Base-by-base conservation (phyloP, 2,888 invertebrate genomes). In the Lasioglossum morio region DNA sequence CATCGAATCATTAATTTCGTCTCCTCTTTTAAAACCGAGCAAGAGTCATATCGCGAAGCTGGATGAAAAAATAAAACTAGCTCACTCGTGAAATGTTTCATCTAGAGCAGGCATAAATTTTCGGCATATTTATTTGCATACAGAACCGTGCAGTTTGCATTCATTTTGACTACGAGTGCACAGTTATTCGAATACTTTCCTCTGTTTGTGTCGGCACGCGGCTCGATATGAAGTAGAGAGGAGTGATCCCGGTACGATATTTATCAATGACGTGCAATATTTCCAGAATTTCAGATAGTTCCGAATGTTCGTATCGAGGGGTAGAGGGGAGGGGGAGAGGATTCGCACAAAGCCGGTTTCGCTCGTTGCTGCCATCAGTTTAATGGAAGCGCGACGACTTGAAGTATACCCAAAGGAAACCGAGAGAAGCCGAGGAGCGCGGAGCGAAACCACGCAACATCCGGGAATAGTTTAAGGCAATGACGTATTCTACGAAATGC, bases 391-490 rank as follows among this genome's bases (percentile, higher is more conserved):
- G 2, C 63, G 30, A 30, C 30, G 63, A 66, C 63, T 66, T 16
- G 30, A 66, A 30, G 63, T 66, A 66, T 66, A 19, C 27, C 37
- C 23, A 69, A 69, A 27, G 40, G 7, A 40, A 57, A 46, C 23
- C 63, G 63, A 8, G 30, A 1, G 23, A 37, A 19, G 14, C 5
- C 16, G 16, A 40, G 23, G 10, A 10, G 2, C 8, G 2, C 8
- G 23, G 23, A 37, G 19, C 53, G 34, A 75, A 81, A 53, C 34
- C 30, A 48, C 19, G 75, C 83, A 84, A 70, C 84, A 84, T 60
- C 27, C 53, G 73, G 57, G 78, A 70, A 78, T 78, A 77, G 79
- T 84, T 85, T 83, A 76, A 77, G 77, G 73, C 74, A 77, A 77
- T 76, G 60, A 77, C 73, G 79, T 46, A 69, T 79, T 79, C 69